Conservation (phyloP, 2,797 vertebrate species). For the Myotis planiceps region DNA sequence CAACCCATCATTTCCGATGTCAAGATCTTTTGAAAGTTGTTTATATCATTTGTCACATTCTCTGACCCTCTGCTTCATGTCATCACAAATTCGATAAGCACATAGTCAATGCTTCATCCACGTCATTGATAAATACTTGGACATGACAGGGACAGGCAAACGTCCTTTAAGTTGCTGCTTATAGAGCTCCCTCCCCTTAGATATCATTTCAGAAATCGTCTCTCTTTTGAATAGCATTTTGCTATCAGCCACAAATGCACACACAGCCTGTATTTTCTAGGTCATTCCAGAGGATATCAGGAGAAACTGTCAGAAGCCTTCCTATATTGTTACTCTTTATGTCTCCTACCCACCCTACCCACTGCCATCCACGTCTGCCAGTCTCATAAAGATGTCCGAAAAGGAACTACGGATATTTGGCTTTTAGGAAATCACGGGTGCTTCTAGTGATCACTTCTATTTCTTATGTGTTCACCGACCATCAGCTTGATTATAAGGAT, state of each 20-base stretch:
- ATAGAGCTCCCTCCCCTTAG: neutral
- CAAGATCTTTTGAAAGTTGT: slow-evolving; percentile 28
- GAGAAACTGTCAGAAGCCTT: neutral
- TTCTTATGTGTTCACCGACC: neutral
- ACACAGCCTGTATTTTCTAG: neutral
- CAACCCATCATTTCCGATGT: neutral
- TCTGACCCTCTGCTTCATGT: slow-evolving; percentile 22
- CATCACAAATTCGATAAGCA: slow-evolving; percentile 33
- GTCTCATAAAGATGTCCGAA: neutral
- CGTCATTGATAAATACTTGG: slow-evolving; percentile 26
- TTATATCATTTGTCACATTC: slow-evolving; percentile 37
- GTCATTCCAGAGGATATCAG: neutral
- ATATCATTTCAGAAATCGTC: neutral
- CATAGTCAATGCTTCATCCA: neutral
- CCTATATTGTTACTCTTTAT: neutral
- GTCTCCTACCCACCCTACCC: neutral
- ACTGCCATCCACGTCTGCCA: neutral
- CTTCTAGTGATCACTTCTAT: neutral
- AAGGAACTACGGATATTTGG: neutral
- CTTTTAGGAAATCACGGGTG: neutral
- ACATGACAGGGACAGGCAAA: neutral
- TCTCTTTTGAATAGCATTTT: neutral
- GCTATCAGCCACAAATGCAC: neutral
- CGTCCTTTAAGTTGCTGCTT: neutral
- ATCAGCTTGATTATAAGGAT: neutral